phyloP scores from a whole-genome alignment of 2,888 invertebrate species.

The Aphodius sticticus region DNA sequence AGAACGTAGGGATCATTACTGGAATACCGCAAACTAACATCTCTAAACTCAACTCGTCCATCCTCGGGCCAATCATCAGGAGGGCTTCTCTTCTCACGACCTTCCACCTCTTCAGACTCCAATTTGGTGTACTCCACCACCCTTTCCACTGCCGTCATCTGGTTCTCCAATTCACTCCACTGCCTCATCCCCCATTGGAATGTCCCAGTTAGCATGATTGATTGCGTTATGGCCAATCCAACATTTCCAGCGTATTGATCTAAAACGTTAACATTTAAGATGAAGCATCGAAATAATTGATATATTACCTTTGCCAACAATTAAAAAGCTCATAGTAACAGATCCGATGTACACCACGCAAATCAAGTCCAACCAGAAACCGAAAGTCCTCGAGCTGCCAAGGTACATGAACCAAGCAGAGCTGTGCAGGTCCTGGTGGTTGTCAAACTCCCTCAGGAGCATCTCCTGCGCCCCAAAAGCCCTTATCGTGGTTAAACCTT shows the following conservation, averaged over 20 bases:
- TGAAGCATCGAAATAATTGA: not conserved
- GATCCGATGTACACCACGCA: conserved; percentile 69
- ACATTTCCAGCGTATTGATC: conserved; percentile 54
- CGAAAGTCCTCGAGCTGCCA: conserved; percentile 73
- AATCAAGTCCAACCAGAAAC: conserved; percentile 73
- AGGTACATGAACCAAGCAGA: conserved; percentile 77
- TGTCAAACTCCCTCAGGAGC: conserved; percentile 71
- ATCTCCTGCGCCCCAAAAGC: conserved; percentile 73
- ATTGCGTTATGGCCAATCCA: conserved; percentile 56
- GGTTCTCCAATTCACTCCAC: conserved; percentile 65
- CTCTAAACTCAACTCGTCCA: conserved; percentile 73
- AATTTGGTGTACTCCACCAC: conserved; percentile 58
- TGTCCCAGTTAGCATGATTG: conserved; percentile 60
- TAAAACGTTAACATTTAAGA: conserved; percentile 39
- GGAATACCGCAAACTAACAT: conserved; percentile 77
- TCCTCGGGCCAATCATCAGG: conserved; percentile 76
- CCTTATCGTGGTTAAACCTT: conserved; percentile 81
- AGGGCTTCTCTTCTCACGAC: conserved; percentile 65
- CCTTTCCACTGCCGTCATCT: conserved; percentile 90
- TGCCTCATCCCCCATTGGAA: conserved; percentile 84
- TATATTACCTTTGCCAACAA: conserved; percentile 29
- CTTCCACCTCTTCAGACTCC: conserved; percentile 46
- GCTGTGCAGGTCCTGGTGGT: conserved; percentile 72
- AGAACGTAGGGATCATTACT: conserved; percentile 77
- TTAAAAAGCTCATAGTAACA: conserved; percentile 39